These are phyloP conservation scores for Catocala sponsa DNA, from an alignment of 2,888 invertebrate species.

Conservation along the genomic window DNA sequence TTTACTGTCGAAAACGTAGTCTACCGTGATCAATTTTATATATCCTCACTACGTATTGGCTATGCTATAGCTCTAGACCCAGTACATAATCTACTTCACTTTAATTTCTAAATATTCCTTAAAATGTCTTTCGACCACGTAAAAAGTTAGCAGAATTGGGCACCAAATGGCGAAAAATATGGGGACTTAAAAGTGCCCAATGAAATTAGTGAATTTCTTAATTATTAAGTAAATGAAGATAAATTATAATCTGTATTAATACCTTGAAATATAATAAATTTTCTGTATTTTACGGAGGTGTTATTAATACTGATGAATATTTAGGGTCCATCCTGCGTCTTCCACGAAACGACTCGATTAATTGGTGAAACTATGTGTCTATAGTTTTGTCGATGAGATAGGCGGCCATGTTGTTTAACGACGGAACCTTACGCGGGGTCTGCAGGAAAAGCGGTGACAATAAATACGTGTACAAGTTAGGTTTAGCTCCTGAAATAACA, in stretches of 20 bases:
- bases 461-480: conserved; percentile 55
- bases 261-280: conserved; percentile 50
- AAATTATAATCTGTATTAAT: conserved; percentile 47
- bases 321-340: conserved; percentile 51
- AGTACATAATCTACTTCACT: background rate
- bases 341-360: conserved; percentile 46
- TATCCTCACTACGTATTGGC: conserved; percentile 12
- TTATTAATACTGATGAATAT: conserved; percentile 54
- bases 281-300: conserved; percentile 49
- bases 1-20: conserved; percentile 42
- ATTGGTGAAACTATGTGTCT: conserved; percentile 48
- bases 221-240: conserved; percentile 33
- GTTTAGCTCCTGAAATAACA: conserved; percentile 67
- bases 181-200: conserved; percentile 34
- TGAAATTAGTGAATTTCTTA: conserved; percentile 34
- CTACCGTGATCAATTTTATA: conserved; percentile 20
- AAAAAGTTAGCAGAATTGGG: conserved; percentile 51
- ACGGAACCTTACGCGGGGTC: conserved; percentile 63
- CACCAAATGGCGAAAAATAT: conserved; percentile 30
- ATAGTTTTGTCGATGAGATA: conserved; percentile 51
- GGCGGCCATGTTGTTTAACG: conserved; percentile 55
- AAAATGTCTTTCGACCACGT: conserved; percentile 37
- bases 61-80: conserved; percentile 2
- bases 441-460: conserved; percentile 72
- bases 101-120: background rate